These are phyloP conservation scores for Chloromyia formosa DNA, from an alignment of 2,888 invertebrate genomes.

Conservation along the genomic window DNA sequence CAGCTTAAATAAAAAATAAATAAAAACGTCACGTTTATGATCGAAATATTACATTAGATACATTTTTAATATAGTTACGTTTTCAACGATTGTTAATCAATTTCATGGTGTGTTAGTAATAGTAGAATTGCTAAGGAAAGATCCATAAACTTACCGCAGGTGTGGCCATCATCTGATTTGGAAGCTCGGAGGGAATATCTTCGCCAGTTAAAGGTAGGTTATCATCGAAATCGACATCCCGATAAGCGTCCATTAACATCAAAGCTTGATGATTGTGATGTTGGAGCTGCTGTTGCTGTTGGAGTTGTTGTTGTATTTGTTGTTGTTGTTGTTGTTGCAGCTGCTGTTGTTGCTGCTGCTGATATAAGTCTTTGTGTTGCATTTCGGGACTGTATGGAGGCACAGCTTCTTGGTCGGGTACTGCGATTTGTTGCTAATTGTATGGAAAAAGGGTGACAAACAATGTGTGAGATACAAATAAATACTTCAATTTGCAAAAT, in stretches of 20 bases:
- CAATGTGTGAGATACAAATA: background rate
- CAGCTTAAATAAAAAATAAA: conserved; percentile 32
- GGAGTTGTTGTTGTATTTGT: conserved; percentile 32
- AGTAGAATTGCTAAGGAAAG: background rate
- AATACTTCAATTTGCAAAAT: no score
- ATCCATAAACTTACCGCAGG: conserved; percentile 61
- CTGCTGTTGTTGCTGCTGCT: conserved; percentile 17
- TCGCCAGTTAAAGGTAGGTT: conserved; percentile 50
- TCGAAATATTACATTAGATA: conserved; percentile 4
- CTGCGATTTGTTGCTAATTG: conserved; percentile 51
- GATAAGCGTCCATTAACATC: conserved; percentile 47
- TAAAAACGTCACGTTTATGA: conserved; percentile 1
- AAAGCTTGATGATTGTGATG: conserved; percentile 34
- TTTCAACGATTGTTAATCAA: background rate
- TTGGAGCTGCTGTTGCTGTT: conserved; percentile 29
- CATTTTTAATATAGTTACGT: background rate
- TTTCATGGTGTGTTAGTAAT: background rate
- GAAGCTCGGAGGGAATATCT: conserved; percentile 53
- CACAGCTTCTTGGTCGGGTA: conserved; percentile 62
- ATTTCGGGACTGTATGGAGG: conserved; percentile 62
- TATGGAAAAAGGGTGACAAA: background rate
- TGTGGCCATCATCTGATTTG: conserved; percentile 64
- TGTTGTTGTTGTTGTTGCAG: conserved; percentile 29
- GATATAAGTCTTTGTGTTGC: background rate
- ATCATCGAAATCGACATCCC: conserved; percentile 49